Conservation (phyloP, 2,888 invertebrate genomes). For the Germaria angustata region DNA sequence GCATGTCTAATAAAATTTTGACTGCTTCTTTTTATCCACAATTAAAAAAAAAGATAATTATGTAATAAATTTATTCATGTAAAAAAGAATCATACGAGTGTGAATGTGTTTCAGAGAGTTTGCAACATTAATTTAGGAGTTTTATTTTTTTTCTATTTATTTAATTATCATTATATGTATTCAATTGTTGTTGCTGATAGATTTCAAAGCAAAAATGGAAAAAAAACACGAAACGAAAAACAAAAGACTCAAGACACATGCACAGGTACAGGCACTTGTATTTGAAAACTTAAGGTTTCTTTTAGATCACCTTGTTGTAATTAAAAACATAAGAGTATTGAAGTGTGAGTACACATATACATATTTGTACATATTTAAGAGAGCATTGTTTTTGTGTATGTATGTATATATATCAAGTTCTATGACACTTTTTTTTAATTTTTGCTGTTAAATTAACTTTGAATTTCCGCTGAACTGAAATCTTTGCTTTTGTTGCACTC, state of each 20-base stretch:
- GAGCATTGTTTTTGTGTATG: background rate
- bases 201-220: background rate
- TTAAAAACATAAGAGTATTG: background rate
- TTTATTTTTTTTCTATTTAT: background rate
- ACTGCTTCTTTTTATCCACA: background rate
- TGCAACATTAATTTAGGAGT: conserved; percentile 6
- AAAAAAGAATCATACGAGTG: background rate
- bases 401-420: conserved; percentile 14
- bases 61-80: background rate
- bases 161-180: conserved; percentile 11
- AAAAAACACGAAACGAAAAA: background rate
- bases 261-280: background rate
- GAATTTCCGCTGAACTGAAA: conserved; percentile 57
- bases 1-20: conserved; percentile 18
- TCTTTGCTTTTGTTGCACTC: conserved; percentile 20
- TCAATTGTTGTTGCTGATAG: background rate
- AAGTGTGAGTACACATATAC: background rate
- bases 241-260: conserved; percentile 43
- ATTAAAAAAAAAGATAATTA: background rate
- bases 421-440: conserved; percentile 54
- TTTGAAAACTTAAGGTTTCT: background rate
- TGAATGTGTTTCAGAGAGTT: background rate
- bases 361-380: background rate
- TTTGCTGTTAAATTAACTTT: conserved; percentile 13
- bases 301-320: conserved; percentile 31